Evolutionary conservation across 2,888 invertebrate genomes (phyloP).

Genomic region (Ypsolopha scabrella): DNA sequence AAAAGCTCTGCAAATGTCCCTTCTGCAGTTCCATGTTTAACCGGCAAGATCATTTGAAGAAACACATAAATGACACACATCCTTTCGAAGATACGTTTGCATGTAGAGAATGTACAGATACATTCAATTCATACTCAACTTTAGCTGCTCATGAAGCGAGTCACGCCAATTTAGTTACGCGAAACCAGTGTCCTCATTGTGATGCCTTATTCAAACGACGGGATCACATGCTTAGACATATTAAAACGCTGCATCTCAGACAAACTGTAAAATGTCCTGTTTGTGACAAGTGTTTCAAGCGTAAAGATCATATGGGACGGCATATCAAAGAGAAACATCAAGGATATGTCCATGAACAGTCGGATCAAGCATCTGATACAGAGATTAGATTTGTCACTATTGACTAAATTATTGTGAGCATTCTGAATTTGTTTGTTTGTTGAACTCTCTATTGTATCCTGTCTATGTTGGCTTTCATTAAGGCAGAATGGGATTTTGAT

Average conservation of each 20-base stretch:
- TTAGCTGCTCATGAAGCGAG: conserved; percentile 26
- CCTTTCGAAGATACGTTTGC: conserved; percentile 16
- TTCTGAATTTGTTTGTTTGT: too few relatives aligned
- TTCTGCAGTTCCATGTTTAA: conserved; percentile 28
- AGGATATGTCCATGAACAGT: background rate
- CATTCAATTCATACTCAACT: conserved; percentile 17
- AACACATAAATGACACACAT: conserved; percentile 31
- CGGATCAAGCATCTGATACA: background rate
- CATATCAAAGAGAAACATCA: conserved; percentile 41
- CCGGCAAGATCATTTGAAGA: conserved; percentile 22
- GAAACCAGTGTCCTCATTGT: conserved; percentile 32
- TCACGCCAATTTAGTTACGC: conserved; percentile 18
- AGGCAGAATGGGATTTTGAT: too few relatives aligned
- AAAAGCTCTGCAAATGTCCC: conserved; percentile 24
- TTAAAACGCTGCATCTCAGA: conserved; percentile 34
- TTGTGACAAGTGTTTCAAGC: conserved; percentile 30
- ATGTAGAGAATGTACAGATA: conserved; percentile 27
- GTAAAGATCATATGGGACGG: conserved; percentile 36
- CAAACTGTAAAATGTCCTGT: conserved; percentile 27
- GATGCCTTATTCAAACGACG: conserved; percentile 29
- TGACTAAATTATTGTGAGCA: too few relatives aligned
- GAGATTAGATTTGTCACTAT: background rate
- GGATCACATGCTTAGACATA: conserved; percentile 41
- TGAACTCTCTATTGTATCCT: too few relatives aligned
- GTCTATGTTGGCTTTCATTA: too few relatives aligned